A percentile compares a stretch with the other conserved stretches of the same genome.
Evolutionary conservation across 2,797 vertebrate genomes (phyloP).

Genomic region (Semotilus atromaculatus): DNA sequence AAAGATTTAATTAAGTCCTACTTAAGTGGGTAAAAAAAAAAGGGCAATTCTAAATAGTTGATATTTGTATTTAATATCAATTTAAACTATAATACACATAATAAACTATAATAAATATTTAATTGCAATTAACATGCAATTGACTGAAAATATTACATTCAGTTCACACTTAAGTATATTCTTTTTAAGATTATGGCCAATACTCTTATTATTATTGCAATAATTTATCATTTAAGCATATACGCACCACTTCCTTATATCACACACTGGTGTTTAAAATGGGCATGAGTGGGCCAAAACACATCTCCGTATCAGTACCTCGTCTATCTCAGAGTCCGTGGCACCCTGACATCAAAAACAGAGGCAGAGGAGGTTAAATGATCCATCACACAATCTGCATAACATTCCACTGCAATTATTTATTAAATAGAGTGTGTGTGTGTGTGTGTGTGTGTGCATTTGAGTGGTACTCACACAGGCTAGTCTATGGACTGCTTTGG

Average conservation of each 20-base stretch:
- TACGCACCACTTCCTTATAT: constrained; percentile 13
- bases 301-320: constrained; percentile 70
- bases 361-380: not conserved
- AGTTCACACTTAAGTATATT: not conserved
- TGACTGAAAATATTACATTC: not conserved
- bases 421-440: not conserved
- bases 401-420: not conserved
- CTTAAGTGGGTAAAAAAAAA: not conserved
- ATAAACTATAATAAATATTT: not conserved
- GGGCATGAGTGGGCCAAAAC: constrained; percentile 63
- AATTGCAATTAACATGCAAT: not conserved
- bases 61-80: not conserved
- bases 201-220: too few species aligned
- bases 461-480: constrained; percentile 72
- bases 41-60: not conserved
- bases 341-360: constrained; percentile 68
- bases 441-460: too few species aligned
- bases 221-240: not conserved
- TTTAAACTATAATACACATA: not conserved
- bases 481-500: constrained; percentile 74
- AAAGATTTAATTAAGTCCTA: not conserved
- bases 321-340: constrained; percentile 72
- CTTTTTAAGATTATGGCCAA: not conserved
- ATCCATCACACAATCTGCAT: not conserved
- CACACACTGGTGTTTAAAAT: constrained; percentile 39